Evolutionary conservation across 2,113 vertebrate species (phyloP).

Genomic region (Coturnix japonica): DNA sequence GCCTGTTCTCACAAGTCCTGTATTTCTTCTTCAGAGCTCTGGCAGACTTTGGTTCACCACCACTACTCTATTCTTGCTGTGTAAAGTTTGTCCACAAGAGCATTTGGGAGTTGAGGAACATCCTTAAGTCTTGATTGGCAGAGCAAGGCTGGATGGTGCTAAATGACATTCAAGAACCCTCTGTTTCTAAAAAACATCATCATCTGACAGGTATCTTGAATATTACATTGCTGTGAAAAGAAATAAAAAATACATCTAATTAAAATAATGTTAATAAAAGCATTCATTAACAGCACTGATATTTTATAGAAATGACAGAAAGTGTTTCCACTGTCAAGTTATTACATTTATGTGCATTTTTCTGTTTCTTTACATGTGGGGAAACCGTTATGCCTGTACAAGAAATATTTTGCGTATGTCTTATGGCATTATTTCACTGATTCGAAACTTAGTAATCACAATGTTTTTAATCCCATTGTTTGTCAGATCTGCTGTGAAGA

Average conservation of each 20-base stretch:
- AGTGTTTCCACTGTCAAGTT: background rate
- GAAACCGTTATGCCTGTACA: background rate
- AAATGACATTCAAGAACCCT: background rate
- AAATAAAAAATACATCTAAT: background rate
- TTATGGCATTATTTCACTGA: background rate
- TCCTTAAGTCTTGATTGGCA: background rate
- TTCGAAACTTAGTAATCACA: background rate
- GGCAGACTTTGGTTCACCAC: background rate
- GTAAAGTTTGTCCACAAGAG: background rate
- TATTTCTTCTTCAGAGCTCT: background rate
- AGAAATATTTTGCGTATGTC: background rate
- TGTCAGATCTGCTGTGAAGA: background rate
- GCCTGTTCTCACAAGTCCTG: accelerated
- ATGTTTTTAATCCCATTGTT: background rate
- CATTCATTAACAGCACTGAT: background rate
- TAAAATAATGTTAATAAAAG: background rate
- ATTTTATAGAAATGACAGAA: background rate
- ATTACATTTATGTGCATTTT: background rate
- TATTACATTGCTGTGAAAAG: background rate
- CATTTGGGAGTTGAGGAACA: background rate
- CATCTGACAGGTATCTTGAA: background rate
- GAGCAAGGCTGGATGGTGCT: background rate
- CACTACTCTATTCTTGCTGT: background rate
- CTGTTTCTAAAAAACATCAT: accelerated
- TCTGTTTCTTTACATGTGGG: background rate